Base-by-base conservation (phyloP, 1,140 invertebrate genomes). In the Phthorimaea operculella region DNA sequence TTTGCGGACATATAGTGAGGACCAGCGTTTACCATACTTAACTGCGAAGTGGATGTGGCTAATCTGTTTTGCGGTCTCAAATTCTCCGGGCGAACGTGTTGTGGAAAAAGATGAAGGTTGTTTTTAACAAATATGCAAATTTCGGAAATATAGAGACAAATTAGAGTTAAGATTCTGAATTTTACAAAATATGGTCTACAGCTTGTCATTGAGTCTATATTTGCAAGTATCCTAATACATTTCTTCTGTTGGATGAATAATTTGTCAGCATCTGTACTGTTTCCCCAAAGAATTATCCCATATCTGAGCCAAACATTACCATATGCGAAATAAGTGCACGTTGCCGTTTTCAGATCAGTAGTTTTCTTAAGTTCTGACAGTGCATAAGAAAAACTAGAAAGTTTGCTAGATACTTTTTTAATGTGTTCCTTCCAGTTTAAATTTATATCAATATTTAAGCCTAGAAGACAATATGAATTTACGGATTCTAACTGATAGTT, bases 111-210 rank as follows among this genome's bases (percentile, higher is more conserved):
- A n/a, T 42, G 39, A 42, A 3, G 11, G 9, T 42, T n/a, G 11
- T 42, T 42, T 42, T 14, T 42, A 4, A 50, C n/a, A 50, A 50
- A 50, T 21, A 21, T 50, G n/a, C 7, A 50, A 12, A n/a, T 4
- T 21, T 21, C 21, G 16, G 21, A 50, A 10, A 50, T 50, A 21
- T 50, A 50, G 1, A 21, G 21, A 10, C 6, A 50, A 12, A 18
- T 21, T 3, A 21, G 48, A 16, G 48, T 50, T 18, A 50, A 50
- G 9, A 50, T 50, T 10, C n/a, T 21, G 16, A 50, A 50, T 21
- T 33, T 50, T 10, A 10, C 7, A 50, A 50, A 50, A n/a, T 50
- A 18, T n/a, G 48, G 11, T 21, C 48, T 50, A 21, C 21, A 50
- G 9, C 12, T 21, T 11, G 16, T 18, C n/a, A 9, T 50, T 50